Evolutionary conservation across 2,888 invertebrate species (phyloP).

Genomic region (Alitta virens): DNA sequence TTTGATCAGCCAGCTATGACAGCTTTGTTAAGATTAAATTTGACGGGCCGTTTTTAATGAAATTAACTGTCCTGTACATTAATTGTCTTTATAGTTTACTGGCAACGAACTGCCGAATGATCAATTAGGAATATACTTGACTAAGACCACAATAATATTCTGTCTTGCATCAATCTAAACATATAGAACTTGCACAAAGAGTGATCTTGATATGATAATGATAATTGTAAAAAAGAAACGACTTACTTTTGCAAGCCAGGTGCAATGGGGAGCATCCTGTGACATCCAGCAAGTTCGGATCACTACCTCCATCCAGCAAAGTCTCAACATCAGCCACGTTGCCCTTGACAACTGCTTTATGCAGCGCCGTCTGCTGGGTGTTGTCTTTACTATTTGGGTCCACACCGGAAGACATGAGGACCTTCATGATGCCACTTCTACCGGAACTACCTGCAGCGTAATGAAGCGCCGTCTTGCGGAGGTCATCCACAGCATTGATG

Average conservation of each 20-base stretch:
- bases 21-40: too few relatives aligned
- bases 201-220: too few relatives aligned
- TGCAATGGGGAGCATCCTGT: constrained; percentile 15
- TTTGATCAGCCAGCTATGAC: too few relatives aligned
- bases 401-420: constrained; percentile 12
- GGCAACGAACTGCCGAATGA: too few relatives aligned
- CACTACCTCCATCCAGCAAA: constrained; percentile 18
- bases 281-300: constrained; percentile 16
- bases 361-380: constrained; percentile 14
- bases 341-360: constrained; percentile 11
- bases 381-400: constrained; percentile 7
- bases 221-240: not conserved
- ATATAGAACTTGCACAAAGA: too few relatives aligned
- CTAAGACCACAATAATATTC: too few relatives aligned
- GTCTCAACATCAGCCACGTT: constrained; percentile 10
- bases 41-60: too few relatives aligned
- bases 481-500: constrained; percentile 10
- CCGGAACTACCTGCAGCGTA: constrained; percentile 5
- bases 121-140: too few relatives aligned
- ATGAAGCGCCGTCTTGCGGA: constrained; percentile 9
- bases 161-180: too few relatives aligned
- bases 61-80: too few relatives aligned
- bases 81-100: too few relatives aligned
- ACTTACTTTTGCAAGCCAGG: constrained; percentile 17
- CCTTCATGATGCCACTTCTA: constrained; percentile 30